Evolutionary conservation across 2,113 vertebrate species (phyloP).

Genomic region (Cyanoramphus novaezelandiae): DNA sequence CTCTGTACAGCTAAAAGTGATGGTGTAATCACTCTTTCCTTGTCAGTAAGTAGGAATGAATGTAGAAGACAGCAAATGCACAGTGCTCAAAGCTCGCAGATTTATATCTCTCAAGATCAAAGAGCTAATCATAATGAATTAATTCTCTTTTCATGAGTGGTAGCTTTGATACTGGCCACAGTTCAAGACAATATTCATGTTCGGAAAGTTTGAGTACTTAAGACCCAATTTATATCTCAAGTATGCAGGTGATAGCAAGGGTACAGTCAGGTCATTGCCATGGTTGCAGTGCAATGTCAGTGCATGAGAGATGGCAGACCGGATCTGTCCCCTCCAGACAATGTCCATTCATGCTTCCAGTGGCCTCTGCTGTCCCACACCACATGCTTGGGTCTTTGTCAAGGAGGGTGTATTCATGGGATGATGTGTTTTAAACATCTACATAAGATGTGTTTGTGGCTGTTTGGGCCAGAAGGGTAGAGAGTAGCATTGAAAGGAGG

Average conservation of each 20-base stretch:
- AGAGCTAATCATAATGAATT: not conserved
- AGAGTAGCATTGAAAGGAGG: not conserved
- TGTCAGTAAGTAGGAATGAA: not conserved
- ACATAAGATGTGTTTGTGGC: not conserved
- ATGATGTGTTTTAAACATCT: not conserved
- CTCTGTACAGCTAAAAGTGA: not conserved
- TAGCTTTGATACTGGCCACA: not conserved
- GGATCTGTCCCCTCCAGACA: not conserved
- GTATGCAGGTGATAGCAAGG: not conserved
- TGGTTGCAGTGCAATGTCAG: not conserved
- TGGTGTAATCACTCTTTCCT: not conserved
- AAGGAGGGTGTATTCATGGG: not conserved
- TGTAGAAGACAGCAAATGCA: not conserved
- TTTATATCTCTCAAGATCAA: not conserved
- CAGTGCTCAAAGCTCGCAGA: not conserved
- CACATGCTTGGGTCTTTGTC: not conserved
- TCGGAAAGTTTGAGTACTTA: not conserved
- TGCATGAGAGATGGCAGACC: not conserved
- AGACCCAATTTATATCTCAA: not conserved
- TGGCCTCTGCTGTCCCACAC: not conserved
- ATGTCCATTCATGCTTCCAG: fast-evolving
- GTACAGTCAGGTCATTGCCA: not conserved
- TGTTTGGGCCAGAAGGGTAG: not conserved
- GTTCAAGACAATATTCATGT: not conserved
- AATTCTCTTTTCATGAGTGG: not conserved